These are phyloP conservation scores for Linepithema humile DNA, from an alignment of 1,140 invertebrate species.

Conservation along the genomic window DNA sequence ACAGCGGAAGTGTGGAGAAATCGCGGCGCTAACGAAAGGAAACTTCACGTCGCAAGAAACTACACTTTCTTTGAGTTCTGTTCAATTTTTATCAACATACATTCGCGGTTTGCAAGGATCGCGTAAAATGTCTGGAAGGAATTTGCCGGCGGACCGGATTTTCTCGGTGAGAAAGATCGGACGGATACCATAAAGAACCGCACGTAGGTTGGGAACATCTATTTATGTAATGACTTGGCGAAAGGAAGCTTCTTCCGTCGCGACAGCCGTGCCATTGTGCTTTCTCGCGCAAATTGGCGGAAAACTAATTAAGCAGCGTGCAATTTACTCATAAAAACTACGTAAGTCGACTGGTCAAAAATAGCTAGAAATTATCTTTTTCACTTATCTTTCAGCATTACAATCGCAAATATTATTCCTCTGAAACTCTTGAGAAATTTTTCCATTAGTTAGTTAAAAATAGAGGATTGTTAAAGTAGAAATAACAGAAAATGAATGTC, in stretches of 20 bases:
- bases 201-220: not conserved
- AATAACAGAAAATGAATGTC: no score
- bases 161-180: not conserved
- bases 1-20: slow-evolving; percentile 19
- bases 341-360: not conserved
- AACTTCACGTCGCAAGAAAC: not conserved
- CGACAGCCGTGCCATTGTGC: slow-evolving; percentile 9
- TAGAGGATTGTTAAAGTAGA: no score
- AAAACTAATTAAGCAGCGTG: slow-evolving; percentile 61
- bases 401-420: not conserved
- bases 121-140: not conserved
- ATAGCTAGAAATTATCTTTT: not conserved
- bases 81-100: not conserved
- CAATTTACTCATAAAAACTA: not conserved
- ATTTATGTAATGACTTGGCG: slow-evolving; percentile 16
- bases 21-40: not conserved
- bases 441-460: not conserved
- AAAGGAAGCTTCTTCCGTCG: slow-evolving; percentile 19
- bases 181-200: not conserved
- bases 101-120: not conserved
- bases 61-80: not conserved
- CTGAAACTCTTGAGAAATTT: not conserved
- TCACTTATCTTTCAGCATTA: not conserved
- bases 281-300: slow-evolving; percentile 25
- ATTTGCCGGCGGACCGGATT: not conserved